Base-by-base conservation (phyloP, 1,140 invertebrate species). In the Bemisia tabaci region DNA sequence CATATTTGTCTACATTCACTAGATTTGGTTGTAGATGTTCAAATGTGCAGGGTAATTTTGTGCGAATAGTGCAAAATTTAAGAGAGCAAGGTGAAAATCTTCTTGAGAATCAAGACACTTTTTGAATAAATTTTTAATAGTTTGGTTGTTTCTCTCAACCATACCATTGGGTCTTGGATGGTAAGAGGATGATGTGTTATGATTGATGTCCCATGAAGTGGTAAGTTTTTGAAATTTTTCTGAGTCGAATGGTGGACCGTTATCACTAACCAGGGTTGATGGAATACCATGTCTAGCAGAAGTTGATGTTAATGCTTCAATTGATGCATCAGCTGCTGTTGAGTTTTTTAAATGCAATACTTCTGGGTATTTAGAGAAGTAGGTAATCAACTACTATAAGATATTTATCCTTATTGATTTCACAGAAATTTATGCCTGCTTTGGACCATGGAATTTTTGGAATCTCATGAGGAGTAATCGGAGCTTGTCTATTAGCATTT, bases 111-210 rank as follows among this genome's bases (percentile, higher is more conserved):
- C 60, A 22, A 25, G 62, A 39, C 22, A 65, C 65, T 75, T 77
- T 69, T 70, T 74, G 65, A 74, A 72, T 24, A 70, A 68, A 60
- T 71, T 72, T 71, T 79, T 79, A 27, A 74, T 70, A 1, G 72
- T 75, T 68, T 77, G 72, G 1, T 78, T 72, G 26, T 71, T 67
- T 58, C 74, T 71, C 71, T 79, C 77, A 25, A 70, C 72, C 63
- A 73, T 68, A 12, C 77, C 76, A 71, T 79, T 79, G 1, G 73
- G 75, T 68, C 76, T 71, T 1, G 74, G 69, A 70, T 77, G 73
- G 63, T 71, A 63, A 0, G 77, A 78, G 60, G 74, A 77, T 22
- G 70, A 73, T 0, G 74, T 77, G 5, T 69, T 63, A 68, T 78
- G 75, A 11, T 69, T 60, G 65, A 81, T 76, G 12, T 73, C 72